Base-by-base conservation (phyloP, 1,140 invertebrate genomes). In the Magallana ariakensis region DNA sequence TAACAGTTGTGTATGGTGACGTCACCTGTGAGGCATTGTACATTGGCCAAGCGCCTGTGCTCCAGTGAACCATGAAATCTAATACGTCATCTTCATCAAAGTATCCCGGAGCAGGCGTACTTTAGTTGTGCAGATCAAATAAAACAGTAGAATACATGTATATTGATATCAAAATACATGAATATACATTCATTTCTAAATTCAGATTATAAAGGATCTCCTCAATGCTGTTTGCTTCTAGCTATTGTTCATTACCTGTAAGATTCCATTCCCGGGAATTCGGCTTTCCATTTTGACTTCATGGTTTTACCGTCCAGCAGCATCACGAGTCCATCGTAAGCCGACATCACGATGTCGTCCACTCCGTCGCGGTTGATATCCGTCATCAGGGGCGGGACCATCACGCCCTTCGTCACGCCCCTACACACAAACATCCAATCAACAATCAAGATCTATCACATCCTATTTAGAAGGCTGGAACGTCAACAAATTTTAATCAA, bases 51-150 rank as follows among this genome's bases (percentile, higher is more conserved):
- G 56, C 83, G 53, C 94, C 94, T 13, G 60, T 46, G 86, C 91
- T 91, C 89, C 90, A 91, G 46, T 92, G 90, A 2, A 93, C 81
- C 92, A 94, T 94, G 75, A 94, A 93, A 85, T 94, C 94, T 33
- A 93, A 57, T 13, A 87, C 66, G 56, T 91, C 88, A 88, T 94
- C 94, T 87, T 92, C 92, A 91, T 94, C 88, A 89, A 93, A 94
- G 88, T 93, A 92, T 8, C 94, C 94, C 75, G 93, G 93, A 19
- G 93, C 92, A 81, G 93, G 93, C 22, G 92, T 90, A 62, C 93
- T 94, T 89, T 16, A 91, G 86, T 55, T 22, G 80, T 10, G 9
- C 7, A 56, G 80, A 82, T 46, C 33, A 46, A 46, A 46, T 46
- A 5, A 46, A 46, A 46, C 33, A 46, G 5, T 46, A 46, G 33